Evolutionary conservation across 35 echinoderm and acorn worm species (phyloP).

Genomic region (Diadema setosum): DNA sequence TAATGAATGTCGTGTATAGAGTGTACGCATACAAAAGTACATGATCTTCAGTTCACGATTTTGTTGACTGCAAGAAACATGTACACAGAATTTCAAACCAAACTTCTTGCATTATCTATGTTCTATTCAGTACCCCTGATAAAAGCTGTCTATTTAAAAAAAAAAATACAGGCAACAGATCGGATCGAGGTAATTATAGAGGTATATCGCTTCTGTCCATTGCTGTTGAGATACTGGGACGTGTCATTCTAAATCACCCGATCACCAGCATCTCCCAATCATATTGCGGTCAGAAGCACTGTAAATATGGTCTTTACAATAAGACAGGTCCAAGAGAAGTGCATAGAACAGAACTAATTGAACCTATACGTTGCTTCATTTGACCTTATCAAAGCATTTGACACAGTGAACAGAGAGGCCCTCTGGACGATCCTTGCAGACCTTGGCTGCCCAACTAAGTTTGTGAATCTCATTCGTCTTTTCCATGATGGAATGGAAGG

Average conservation of each 20-base stretch:
- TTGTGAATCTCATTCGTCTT: neutral
- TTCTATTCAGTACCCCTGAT: too few species aligned
- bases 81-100: too few species aligned
- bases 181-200: neutral
- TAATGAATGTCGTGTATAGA: too few species aligned
- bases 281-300: neutral
- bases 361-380: conserved; percentile 16
- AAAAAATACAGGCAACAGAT: conserved; percentile 33
- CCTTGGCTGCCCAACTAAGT: conserved; percentile 1
- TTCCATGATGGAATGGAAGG: neutral
- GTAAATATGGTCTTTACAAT: conserved; percentile 12
- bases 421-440: conserved; percentile 3
- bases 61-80: too few species aligned
- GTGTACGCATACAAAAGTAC: too few species aligned
- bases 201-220: too few species aligned
- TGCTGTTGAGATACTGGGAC: too few species aligned
- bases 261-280: neutral
- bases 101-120: too few species aligned
- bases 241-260: neutral
- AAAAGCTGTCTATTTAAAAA: too few species aligned
- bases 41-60: too few species aligned
- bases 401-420: conserved; percentile 15
- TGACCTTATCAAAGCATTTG: conserved; percentile 57
- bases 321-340: conserved; percentile 18
- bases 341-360: conserved; percentile 22